These are phyloP conservation scores for Pogonognathellus flavescens DNA, from an alignment of 1,140 invertebrate species.

Conservation along the genomic window DNA sequence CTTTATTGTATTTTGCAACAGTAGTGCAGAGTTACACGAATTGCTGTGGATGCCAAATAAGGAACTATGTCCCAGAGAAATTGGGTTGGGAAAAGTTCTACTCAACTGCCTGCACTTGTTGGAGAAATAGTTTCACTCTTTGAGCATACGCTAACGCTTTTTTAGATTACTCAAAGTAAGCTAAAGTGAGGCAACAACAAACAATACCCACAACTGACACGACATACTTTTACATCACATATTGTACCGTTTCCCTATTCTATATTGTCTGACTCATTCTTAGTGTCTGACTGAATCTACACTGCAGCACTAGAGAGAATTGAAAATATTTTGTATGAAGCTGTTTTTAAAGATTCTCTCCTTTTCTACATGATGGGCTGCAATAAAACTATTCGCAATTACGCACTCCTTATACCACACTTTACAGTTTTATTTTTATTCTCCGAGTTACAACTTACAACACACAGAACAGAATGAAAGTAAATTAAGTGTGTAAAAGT, in stretches of 20 bases:
- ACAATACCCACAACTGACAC: background rate
- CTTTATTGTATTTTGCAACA: constrained; percentile 24
- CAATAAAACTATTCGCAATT: too few relatives aligned
- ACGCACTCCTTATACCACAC: too few relatives aligned
- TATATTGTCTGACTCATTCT: background rate
- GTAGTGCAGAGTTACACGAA: too few relatives aligned
- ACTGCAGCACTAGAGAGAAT: too few relatives aligned
- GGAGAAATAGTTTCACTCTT: constrained; percentile 15
- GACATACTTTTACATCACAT: background rate
- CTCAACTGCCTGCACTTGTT: background rate
- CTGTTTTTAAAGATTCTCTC: too few relatives aligned
- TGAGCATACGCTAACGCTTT: constrained; percentile 11
- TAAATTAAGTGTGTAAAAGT: constrained; percentile 4
- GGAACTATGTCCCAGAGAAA: constrained; percentile 4
- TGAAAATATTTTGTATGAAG: too few relatives aligned
- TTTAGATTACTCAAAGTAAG: background rate
- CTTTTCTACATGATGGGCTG: too few relatives aligned
- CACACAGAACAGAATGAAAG: background rate
- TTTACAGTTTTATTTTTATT: background rate
- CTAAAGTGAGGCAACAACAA: background rate
- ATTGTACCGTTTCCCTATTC: background rate
- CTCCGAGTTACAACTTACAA: background rate
- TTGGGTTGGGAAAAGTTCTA: constrained; percentile 36
- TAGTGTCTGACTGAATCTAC: background rate
- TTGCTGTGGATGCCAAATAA: background rate